phyloP scores from a whole-genome alignment of 2,888 invertebrate species.

The Melieria crassipennis region DNA sequence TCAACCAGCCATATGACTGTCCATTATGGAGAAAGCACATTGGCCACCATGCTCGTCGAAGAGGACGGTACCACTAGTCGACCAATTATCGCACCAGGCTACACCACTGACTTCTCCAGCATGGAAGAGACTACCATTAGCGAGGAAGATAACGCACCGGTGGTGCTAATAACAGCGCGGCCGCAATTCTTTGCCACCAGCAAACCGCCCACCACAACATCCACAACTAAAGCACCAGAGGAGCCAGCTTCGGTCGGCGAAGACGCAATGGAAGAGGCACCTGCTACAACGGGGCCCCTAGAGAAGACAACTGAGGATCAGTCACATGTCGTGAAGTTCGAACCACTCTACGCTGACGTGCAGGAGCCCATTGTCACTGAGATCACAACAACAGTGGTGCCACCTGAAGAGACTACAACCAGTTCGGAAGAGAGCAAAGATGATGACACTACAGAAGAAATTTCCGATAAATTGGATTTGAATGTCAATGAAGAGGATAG shows the following conservation, averaged over 20 bases:
- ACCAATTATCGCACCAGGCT: constrained; percentile 14
- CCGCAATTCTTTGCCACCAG: constrained; percentile 48
- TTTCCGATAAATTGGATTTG: constrained; percentile 20
- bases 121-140: constrained; percentile 39
- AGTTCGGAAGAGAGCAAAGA: constrained; percentile 3
- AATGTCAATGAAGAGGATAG: not conserved
- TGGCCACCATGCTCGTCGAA: constrained; percentile 48
- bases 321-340: constrained; percentile 50
- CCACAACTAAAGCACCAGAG: not conserved
- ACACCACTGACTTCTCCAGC: constrained; percentile 36
- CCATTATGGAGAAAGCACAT: constrained; percentile 42
- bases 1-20: too few relatives aligned
- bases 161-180: constrained; percentile 50
- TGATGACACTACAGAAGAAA: constrained; percentile 20
- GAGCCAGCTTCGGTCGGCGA: not conserved
- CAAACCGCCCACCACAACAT: constrained; percentile 32
- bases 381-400: constrained; percentile 27
- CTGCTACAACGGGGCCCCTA: not conserved
- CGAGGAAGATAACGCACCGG: constrained; percentile 44
- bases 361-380: constrained; percentile 53
- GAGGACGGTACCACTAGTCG: constrained; percentile 40
- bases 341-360: constrained; percentile 54
- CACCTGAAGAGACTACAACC: constrained; percentile 11
- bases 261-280: not conserved
- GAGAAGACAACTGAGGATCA: constrained; percentile 30